Base-by-base conservation (phyloP, 2,113 vertebrate genomes). In the Corapipo altera region DNA sequence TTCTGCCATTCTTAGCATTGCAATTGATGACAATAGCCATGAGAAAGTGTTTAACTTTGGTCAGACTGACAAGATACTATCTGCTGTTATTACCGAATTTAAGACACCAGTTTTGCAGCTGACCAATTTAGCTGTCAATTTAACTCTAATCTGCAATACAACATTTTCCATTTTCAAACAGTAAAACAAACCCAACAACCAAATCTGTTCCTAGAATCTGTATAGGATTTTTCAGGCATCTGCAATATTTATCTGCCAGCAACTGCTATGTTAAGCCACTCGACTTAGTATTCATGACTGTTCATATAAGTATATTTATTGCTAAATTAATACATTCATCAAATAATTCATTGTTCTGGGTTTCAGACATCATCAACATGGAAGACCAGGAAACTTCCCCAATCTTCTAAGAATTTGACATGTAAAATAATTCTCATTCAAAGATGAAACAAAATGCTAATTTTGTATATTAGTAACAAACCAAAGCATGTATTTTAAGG, bases 11-110 rank as follows among this genome's bases (percentile, higher is more conserved):
- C 80, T 59, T 32, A 75, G 35, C 33, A 51, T 8, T 48, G 21
- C 33, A 72, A 3, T 0, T 78, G 21, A 55, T 49, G 17, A 46
- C 52, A 78, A 49, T 2, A 74, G 27, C 57, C 49, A 57, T 1
- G 7, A 88, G 35, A 83, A 13, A 35, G 49, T 15, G 12, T 24
- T 87, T 37, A 54, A 30, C 12, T 79, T 20, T 7, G 18, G 28
- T 57, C 10, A 1, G 35, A 67, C 19, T 41, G 52, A 57, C 0
- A 0, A 89, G 26, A 51, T 37, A 23, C 16, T n/a, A 12, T 35
- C 55, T 83, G 28, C n/a, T 80, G 7, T 67, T 69, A 37, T 35
- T 9, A 73, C 12, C 16, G 18, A 51, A 69, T 3, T 2, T 9
- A 41, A 54, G 54, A 65, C 8, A 16, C 1, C 21, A 3, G 2